Conservation (phyloP, 2,113 vertebrate genomes). For the Zosterops lateralis region DNA sequence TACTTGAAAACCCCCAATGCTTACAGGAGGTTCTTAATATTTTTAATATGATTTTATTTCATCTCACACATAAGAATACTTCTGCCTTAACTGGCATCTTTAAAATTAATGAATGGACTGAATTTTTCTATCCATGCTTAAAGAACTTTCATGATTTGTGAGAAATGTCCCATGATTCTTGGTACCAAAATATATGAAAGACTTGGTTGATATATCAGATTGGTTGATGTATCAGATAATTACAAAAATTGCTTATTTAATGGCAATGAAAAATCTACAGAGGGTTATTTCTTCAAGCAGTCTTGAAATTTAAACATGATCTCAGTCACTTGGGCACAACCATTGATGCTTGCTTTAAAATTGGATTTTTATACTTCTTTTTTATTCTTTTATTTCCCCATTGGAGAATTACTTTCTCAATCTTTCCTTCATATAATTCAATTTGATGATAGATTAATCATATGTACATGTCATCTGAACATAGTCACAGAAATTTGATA, state of each 20-base stretch:
- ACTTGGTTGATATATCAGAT: background rate
- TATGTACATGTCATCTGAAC: background rate
- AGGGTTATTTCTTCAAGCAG: background rate
- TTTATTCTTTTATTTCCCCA: background rate
- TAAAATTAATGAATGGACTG: background rate
- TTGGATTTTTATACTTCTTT: background rate
- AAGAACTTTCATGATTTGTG: background rate
- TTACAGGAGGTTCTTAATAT: background rate
- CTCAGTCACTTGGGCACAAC: background rate
- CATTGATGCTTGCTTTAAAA: background rate
- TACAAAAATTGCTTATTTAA: background rate
- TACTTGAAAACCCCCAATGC: background rate
- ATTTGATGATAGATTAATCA: background rate
- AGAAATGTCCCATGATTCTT: background rate
- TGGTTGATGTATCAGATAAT: background rate
- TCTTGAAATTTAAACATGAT: background rate
- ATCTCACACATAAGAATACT: background rate
- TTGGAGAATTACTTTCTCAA: background rate
- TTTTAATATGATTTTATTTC: background rate
- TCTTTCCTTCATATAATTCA: background rate
- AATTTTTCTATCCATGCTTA: background rate
- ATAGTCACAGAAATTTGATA: background rate
- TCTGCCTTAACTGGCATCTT: background rate
- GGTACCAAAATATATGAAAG: background rate
- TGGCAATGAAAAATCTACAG: background rate